These are phyloP conservation scores for Platalea minor DNA, from an alignment of 2,797 vertebrate species.

Conservation along the genomic window DNA sequence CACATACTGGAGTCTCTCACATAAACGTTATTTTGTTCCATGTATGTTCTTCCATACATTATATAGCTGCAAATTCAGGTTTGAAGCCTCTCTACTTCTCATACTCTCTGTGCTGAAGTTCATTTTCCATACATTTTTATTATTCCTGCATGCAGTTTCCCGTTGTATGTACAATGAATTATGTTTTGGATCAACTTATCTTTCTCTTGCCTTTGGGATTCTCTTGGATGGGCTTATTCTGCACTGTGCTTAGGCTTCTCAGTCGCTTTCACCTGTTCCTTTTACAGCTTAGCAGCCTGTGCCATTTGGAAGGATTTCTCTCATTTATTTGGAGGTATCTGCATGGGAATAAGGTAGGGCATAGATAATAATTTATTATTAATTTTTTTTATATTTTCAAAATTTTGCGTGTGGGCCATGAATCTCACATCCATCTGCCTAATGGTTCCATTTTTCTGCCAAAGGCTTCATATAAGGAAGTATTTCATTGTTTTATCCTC, in stretches of 20 bases:
- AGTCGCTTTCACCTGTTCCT: background rate
- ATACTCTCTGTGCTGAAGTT: background rate
- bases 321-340: background rate
- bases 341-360: background rate
- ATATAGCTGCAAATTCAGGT: background rate
- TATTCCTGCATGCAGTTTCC: background rate
- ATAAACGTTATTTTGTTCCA: background rate
- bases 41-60: background rate
- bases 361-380: background rate
- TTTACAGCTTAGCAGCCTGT: background rate
- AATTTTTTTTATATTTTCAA: background rate
- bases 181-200: background rate
- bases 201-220: background rate
- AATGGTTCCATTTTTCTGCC: background rate
- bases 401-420: background rate
- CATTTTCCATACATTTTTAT: background rate
- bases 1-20: background rate
- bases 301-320: background rate
- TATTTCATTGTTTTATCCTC: background rate
- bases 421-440: background rate
- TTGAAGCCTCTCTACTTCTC: background rate
- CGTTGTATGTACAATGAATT: background rate
- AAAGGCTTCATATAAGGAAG: background rate
- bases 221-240: background rate
- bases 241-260: background rate